Evolutionary conservation across 2,797 vertebrate genomes (phyloP), one percentile per base, ranked within the genome.

Genomic region (Pantherophis vulpinus): DNA sequence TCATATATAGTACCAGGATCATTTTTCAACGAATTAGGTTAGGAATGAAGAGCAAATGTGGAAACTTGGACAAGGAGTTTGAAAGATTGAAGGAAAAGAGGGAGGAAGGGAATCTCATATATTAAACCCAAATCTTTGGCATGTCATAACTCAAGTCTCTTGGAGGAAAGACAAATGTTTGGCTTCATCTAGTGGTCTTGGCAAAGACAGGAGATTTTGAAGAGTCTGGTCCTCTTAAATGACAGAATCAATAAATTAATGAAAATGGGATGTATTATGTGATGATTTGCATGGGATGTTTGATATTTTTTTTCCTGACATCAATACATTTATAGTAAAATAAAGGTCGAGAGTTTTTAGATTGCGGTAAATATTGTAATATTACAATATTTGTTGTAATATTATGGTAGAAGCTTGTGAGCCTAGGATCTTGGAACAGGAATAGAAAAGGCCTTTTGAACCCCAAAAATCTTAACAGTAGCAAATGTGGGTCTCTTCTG

Each of bases 51-150:
- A 91, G 6, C 12, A 6, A 12, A 61, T 95, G 91, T 94, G 95
- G 94, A 96, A 97, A 97, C 95, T 93, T 93, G 94, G 93, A 96
- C 95, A 96, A 97, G 93, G 95, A 95, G 94, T 97, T 96, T 96
- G 96, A 96, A 94, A 94, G 37, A 79, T 91, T 90, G 27, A 93
- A 94, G 59, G 91, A 60, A 95, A 93, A 70, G 90, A 83, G 94
- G 91, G 92, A 94, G 92, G 27, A 93, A 94, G 95, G 95, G 90
- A 96, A 91, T 66, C 95, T 96, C 90, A 5, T 59, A 94, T 37
- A 93, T 55, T 90, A 51, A 56, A 95, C 63, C 91, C 92, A 90
- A 42, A 92, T 92, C 92, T 91, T 94, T 96, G 93, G 92, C 93
- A 95, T 95, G 94, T 94, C 94, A 66, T 92, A 95, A 93, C 91